These are phyloP conservation scores for Orbicella faveolata DNA, from an alignment of 64 coral and sea anemone species.

Conservation along the genomic window DNA sequence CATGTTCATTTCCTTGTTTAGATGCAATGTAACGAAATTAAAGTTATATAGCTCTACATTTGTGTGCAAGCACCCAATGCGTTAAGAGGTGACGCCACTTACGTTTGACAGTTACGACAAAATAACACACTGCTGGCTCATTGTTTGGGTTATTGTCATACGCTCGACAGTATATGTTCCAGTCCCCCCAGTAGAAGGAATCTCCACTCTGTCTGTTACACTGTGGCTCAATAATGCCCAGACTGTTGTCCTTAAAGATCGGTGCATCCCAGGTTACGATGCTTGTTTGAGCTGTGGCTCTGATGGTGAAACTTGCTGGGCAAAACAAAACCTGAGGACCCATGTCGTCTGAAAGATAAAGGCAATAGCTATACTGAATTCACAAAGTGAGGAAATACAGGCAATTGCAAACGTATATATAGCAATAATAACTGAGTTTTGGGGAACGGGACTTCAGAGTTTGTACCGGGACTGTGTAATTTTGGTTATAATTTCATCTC, in stretches of 20 bases:
- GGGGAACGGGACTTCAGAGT: too few species aligned
- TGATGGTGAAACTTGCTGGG: constrained; percentile 10
- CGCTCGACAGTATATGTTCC: constrained; percentile 61
- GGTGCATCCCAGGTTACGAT: constrained; percentile 36
- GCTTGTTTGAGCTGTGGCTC: background rate
- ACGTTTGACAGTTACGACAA: constrained; percentile 51
- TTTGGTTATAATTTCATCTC: too few species aligned
- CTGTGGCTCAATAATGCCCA: background rate
- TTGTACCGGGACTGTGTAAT: too few species aligned
- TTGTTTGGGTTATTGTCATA: constrained; percentile 69
- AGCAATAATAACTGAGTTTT: too few species aligned
- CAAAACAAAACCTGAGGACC: constrained; percentile 60
- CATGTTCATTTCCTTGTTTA: too few species aligned
- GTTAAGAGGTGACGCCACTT: background rate
- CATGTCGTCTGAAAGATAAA: constrained; percentile 28
- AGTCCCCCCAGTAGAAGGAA: constrained; percentile 55
- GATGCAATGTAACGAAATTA: too few species aligned
- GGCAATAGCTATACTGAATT: background rate
- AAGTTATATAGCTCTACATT: too few species aligned
- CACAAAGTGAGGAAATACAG: too few species aligned
- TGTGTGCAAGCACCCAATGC: too few species aligned
- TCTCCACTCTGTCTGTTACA: constrained; percentile 48
- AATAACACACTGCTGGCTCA: constrained; percentile 51
- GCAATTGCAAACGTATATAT: too few species aligned
- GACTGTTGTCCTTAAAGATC: constrained; percentile 54